phyloP scores from a whole-genome alignment of 2,888 invertebrate genomes.

The Phymatocera aterrima region DNA sequence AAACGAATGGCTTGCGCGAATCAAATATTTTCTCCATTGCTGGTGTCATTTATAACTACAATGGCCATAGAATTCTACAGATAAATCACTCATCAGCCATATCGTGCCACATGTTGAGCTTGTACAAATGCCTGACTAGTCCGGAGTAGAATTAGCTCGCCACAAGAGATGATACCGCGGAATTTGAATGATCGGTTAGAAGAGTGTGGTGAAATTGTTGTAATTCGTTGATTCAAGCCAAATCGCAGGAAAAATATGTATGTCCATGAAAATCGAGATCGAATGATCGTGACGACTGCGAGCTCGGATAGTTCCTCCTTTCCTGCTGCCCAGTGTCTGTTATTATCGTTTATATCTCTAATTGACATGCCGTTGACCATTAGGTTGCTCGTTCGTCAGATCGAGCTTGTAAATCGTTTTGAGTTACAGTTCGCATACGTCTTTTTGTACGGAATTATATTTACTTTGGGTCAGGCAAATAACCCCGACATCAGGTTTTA shows the following conservation, averaged over 20 bases:
- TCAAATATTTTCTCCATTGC: background rate
- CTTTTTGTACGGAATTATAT: slow-evolving; percentile 24
- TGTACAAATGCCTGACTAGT: background rate
- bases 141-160: background rate
- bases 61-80: background rate
- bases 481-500: slow-evolving; percentile 33
- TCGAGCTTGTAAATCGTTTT: slow-evolving; percentile 17
- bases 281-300: background rate
- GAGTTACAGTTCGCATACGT: slow-evolving; percentile 8
- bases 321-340: slow-evolving; percentile 3
- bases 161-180: background rate
- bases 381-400: slow-evolving; percentile 22
- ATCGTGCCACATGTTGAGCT: background rate
- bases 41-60: background rate
- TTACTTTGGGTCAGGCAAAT: slow-evolving; percentile 30
- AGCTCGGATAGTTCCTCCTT: no score
- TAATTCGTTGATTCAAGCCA: background rate
- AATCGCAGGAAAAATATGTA: background rate
- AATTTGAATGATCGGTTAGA: background rate
- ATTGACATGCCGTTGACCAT: slow-evolving; percentile 16
- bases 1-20: background rate
- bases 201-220: background rate
- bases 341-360: background rate
- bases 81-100: background rate
- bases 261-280: background rate